These are phyloP conservation scores for Monomorium pharaonis DNA, from an alignment of 1,140 invertebrate species.

Conservation along the genomic window DNA sequence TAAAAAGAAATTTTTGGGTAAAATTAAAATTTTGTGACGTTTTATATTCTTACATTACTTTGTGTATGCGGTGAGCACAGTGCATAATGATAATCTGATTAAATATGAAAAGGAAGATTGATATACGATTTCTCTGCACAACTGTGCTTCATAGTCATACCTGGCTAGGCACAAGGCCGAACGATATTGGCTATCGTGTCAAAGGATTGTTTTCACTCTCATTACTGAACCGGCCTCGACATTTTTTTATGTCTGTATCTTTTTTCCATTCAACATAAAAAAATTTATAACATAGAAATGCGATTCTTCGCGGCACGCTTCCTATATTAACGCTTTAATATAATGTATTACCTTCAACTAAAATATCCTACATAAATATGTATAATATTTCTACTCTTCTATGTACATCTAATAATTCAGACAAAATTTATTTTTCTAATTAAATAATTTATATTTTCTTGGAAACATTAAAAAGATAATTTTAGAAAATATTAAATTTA, in stretches of 20 bases:
- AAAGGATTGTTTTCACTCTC: conserved; percentile 34
- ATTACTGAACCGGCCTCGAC: conserved; percentile 27
- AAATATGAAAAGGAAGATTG: neutral
- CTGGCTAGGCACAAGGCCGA: conserved; percentile 16
- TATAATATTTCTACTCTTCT: too few relatives aligned
- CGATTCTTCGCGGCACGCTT: too few relatives aligned
- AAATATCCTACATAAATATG: too few relatives aligned
- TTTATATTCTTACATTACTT: neutral
- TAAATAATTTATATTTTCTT: neutral
- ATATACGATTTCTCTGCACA: conserved; percentile 2
- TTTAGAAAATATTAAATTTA: neutral
- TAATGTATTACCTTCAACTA: too few relatives aligned
- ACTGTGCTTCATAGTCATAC: conserved; percentile 32
- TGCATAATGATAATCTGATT: neutral
- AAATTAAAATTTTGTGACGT: neutral
- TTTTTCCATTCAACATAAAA: too few relatives aligned
- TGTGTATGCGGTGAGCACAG: neutral
- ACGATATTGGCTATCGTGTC: conserved; percentile 19
- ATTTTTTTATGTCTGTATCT: too few relatives aligned
- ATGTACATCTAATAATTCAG: neutral
- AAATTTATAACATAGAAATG: too few relatives aligned
- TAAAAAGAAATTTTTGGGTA: too few relatives aligned
- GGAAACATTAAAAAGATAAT: neutral
- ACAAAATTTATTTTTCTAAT: neutral
- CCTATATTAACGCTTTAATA: too few relatives aligned